Conservation (phyloP, 2,888 invertebrate genomes). For the Esperia sulphurella region DNA sequence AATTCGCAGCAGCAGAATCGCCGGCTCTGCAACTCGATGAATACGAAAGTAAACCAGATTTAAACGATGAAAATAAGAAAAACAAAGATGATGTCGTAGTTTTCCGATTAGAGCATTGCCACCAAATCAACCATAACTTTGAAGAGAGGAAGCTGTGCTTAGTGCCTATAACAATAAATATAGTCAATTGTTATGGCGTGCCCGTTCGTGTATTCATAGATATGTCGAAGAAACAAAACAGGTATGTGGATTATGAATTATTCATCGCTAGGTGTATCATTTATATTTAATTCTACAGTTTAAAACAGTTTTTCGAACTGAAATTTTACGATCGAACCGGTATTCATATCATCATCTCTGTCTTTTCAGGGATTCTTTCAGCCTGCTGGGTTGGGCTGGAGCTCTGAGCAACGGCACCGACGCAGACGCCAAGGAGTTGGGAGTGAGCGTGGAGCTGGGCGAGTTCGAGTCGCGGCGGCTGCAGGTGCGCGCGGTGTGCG, state of each 20-base stretch:
- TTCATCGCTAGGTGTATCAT: too few species aligned
- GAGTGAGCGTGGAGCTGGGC: constrained; percentile 61
- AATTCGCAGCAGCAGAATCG: constrained; percentile 39
- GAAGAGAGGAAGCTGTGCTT: constrained; percentile 79
- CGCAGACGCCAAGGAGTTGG: constrained; percentile 40
- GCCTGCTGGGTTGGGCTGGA: constrained; percentile 67
- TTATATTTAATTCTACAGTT: too few species aligned
- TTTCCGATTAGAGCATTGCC: constrained; percentile 79
- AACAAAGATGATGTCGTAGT: constrained; percentile 72
- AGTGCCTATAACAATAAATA: constrained; percentile 82
- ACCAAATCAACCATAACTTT: constrained; percentile 82
- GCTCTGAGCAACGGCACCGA: constrained; percentile 39
- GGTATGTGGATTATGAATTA: constrained; percentile 47
- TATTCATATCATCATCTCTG: neutral
- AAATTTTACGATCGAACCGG: too few species aligned
- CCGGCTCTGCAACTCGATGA: constrained; percentile 60
- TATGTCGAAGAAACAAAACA: constrained; percentile 77
- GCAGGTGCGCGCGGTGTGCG: constrained; percentile 79
- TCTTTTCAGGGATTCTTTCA: constrained; percentile 47
- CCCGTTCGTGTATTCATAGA: constrained; percentile 80
- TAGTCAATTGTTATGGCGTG: constrained; percentile 83
- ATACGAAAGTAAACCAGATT: constrained; percentile 36
- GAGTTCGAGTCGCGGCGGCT: constrained; percentile 76
- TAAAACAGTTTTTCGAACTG: too few species aligned
- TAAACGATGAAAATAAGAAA: constrained; percentile 39